Conservation (phyloP, 2,113 vertebrate species). For the Eonycteris spelaea region DNA sequence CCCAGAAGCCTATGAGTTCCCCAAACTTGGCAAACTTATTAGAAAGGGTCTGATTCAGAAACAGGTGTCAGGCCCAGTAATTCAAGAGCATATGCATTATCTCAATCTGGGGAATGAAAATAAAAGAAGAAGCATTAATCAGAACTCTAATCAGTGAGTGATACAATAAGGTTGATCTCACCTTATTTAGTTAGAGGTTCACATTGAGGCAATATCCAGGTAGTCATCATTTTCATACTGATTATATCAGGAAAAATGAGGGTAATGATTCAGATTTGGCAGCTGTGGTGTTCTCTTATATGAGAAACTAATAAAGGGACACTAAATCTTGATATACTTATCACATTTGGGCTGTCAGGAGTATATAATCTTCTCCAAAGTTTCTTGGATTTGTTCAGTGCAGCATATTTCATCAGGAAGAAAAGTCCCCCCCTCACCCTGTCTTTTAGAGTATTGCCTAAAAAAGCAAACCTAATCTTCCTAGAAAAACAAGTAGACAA, state of each 20-base stretch:
- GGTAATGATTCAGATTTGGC: slow-evolving; percentile 85
- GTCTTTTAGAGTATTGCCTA: neutral
- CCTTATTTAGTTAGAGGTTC: slow-evolving; percentile 78
- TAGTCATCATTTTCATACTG: slow-evolving; percentile 80
- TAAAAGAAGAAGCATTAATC: slow-evolving; percentile 82
- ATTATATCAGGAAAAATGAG: slow-evolving; percentile 85
- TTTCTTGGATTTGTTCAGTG: slow-evolving; percentile 75
- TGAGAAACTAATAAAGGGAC: slow-evolving; percentile 84
- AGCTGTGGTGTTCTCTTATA: slow-evolving; percentile 72
- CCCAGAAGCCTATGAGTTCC: neutral
- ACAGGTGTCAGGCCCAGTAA: slow-evolving; percentile 55
- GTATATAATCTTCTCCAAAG: slow-evolving; percentile 78
- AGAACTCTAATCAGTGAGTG: slow-evolving; percentile 81
- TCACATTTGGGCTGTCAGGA: slow-evolving; percentile 80
- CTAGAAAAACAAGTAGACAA: neutral
- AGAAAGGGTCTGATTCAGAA: slow-evolving; percentile 66
- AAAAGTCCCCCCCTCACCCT: neutral
- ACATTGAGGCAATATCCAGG: slow-evolving; percentile 81
- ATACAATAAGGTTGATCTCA: slow-evolving; percentile 80
- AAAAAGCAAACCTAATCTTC: neutral
- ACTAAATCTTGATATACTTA: slow-evolving; percentile 87
- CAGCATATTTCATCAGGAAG: slow-evolving; percentile 54
- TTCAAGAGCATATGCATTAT: slow-evolving; percentile 72
- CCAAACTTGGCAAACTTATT: slow-evolving; percentile 50
- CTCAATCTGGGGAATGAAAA: slow-evolving; percentile 80